Conservation (phyloP, 1,140 invertebrate species). For the Plectus sambesii region DNA sequence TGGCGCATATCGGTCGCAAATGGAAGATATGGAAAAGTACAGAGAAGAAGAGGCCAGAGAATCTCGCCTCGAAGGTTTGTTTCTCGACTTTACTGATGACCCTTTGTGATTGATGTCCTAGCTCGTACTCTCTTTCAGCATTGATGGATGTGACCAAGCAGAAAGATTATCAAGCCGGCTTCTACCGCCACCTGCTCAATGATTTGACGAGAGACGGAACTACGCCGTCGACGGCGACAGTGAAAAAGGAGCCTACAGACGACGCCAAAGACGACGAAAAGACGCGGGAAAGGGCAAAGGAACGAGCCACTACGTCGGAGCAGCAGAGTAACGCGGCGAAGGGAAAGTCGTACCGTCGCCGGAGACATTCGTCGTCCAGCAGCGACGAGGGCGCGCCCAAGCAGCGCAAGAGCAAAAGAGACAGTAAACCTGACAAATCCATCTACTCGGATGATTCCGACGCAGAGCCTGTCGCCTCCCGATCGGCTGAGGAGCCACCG, state of each 20-base stretch:
- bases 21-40: constrained; percentile 25
- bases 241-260: too few species aligned
- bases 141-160: constrained; percentile 23
- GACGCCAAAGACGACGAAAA: too few species aligned
- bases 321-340: constrained; percentile 11
- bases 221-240: neutral
- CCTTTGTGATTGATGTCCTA: too few species aligned
- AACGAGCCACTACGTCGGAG: too few species aligned
- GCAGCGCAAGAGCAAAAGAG: constrained; percentile 10
- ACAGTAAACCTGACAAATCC: constrained; percentile 22
- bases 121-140: constrained; percentile 14
- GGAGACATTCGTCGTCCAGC: constrained; percentile 6
- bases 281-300: too few species aligned
- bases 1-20: constrained; percentile 26
- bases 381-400: constrained; percentile 1
- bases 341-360: constrained; percentile 9
- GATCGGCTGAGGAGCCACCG: too few species aligned
- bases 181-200: constrained; percentile 15
- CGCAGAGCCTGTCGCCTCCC: too few species aligned
- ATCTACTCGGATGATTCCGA: constrained; percentile 21
- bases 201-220: constrained; percentile 4
- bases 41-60: constrained; percentile 22
- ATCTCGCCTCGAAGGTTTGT: constrained; percentile 18
- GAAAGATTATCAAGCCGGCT: constrained; percentile 24
- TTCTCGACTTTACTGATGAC: constrained; percentile 2